Base-by-base conservation (phyloP, 2,888 invertebrate genomes). In the Linnaemya tessellans region DNA sequence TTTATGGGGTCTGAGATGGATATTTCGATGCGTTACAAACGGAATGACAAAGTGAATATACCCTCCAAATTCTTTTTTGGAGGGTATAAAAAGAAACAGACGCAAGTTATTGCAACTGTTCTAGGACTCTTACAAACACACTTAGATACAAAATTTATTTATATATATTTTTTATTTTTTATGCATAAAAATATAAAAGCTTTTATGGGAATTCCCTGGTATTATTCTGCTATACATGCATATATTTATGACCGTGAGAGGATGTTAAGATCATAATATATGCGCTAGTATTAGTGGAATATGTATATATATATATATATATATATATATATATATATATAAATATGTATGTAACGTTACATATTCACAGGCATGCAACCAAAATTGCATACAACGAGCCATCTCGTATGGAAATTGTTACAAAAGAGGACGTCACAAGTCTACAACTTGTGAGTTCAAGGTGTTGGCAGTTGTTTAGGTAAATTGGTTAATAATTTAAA, bases 221-320 rank as follows among this genome's bases (percentile, higher is more conserved):
- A 70, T 79, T 70, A 41, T 70, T 13, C 25, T 58, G 2, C 30
- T 60, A 41, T 13, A 25, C 70, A 78, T 49, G 35, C 11, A 13
- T 30, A 20, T 60, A 13, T 51, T 43, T 79, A 41, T 43, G 7
- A 30, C 11, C 15, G 58, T 60, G 75, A 67, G 25, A 62, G 18
- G 7, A 70, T 68, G 41, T 70, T 79, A 79, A 62, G 41, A 62
- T 79, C 60, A 68, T 79, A 62, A 79, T 54, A 43, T 78, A 51
- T 49, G 41, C 60, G 49, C 20, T 62, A 60, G 78, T 41, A 41
- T 68, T 68, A 78, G 49, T 68, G 38, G 22, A 22, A 30, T 18
- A 35, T 30, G 5, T 30, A 30, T 30, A 30, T 3, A 30, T 30
- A 30, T 30, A n/a, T n/a, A n/a, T n/a, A n/a, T n/a, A n/a, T n/a